Evolutionary conservation across 2,113 vertebrate genomes (phyloP).

Genomic region (Dicentrarchus labrax): DNA sequence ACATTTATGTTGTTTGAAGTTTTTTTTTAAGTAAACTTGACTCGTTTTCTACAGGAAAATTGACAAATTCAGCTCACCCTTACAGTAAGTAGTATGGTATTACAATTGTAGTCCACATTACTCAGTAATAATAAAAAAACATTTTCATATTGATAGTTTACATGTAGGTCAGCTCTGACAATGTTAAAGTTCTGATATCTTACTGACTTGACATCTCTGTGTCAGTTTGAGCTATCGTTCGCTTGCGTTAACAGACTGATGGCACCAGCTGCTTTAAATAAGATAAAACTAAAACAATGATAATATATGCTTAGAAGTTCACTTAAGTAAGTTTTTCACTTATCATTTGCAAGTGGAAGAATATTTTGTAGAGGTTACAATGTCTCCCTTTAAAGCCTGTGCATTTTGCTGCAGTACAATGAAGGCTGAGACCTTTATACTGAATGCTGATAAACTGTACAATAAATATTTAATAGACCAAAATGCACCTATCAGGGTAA

Average conservation of each 20-base stretch:
- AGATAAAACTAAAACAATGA: not conserved
- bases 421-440: not conserved
- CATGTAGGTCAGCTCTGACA: no score
- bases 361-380: not conserved
- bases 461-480: not conserved
- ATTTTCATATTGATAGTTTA: no score
- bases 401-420: not conserved
- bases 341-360: not conserved
- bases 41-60: no score
- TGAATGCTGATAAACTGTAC: not conserved
- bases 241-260: not conserved
- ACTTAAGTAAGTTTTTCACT: no score
- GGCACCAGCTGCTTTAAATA: not conserved
- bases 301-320: not conserved
- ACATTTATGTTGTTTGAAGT: not conserved
- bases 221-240: not conserved
- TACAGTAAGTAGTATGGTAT: no score
- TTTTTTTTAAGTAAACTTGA: no score
- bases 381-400: not conserved
- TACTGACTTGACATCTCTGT: no score
- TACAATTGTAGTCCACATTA: no score
- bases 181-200: no score
- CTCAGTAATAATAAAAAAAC: no score
- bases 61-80: no score
- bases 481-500: not conserved